These are phyloP conservation scores for Stenichneumon culpator DNA, from an alignment of 2,888 invertebrate genomes.

Conservation along the genomic window DNA sequence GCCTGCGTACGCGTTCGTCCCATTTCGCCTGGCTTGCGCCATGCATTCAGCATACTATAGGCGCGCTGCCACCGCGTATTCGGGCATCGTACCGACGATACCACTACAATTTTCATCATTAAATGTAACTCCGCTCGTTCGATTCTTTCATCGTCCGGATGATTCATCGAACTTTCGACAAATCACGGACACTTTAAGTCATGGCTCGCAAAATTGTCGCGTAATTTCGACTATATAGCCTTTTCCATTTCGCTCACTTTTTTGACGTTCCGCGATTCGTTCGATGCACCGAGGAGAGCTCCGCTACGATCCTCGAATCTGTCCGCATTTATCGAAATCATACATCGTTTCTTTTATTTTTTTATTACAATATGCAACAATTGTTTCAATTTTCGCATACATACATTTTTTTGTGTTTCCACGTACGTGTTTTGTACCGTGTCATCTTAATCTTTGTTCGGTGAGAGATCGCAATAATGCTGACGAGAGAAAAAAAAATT, in stretches of 20 bases:
- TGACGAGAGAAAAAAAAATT: constrained; percentile 43
- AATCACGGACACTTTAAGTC: constrained; percentile 59
- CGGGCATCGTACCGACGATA: constrained; percentile 23
- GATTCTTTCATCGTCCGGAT: background rate
- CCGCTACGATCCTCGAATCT: constrained; percentile 55
- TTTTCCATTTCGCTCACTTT: constrained; percentile 25
- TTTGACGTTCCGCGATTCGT: constrained; percentile 51
- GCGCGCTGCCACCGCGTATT: constrained; percentile 37
- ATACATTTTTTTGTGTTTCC: background rate
- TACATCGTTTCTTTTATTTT: background rate
- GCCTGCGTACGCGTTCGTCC: constrained; percentile 67
- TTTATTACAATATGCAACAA: background rate
- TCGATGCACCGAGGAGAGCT: constrained; percentile 20
- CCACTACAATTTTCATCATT: constrained; percentile 32
- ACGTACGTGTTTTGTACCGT: constrained; percentile 34
- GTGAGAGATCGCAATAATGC: constrained; percentile 45
- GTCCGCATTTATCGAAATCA: constrained; percentile 28
- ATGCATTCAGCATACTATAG: constrained; percentile 62
- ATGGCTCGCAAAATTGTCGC: constrained; percentile 43
- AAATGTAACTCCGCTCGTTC: constrained; percentile 20
- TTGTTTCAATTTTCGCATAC: background rate
- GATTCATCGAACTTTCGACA: constrained; percentile 34
- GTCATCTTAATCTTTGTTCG: constrained; percentile 55
- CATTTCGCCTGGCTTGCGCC: constrained; percentile 70
- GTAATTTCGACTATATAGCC: constrained; percentile 47